Percentiles rank a stretch among this genome's conserved stretches.
Conservation (phyloP, 2,113 vertebrate genomes). For the Pipa parva region DNA sequence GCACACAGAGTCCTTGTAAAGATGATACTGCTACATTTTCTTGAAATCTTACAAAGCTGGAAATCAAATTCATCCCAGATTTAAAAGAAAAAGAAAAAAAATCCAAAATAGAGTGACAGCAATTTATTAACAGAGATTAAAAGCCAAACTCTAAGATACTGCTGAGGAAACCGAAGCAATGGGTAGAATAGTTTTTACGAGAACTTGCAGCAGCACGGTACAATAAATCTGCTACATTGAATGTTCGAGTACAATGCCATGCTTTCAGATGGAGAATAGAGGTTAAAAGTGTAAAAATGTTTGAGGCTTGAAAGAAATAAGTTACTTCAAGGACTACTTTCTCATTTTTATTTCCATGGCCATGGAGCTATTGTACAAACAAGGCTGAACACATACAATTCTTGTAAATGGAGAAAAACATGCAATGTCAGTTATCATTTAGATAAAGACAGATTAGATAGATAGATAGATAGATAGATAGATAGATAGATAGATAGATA, state of each 20-base stretch:
- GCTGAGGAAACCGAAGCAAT: constrained; percentile 10
- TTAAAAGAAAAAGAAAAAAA: not conserved
- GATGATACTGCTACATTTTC: constrained; percentile 28
- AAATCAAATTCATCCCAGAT: constrained; percentile 10
- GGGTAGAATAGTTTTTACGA: not conserved
- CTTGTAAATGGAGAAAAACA: too few relatives aligned
- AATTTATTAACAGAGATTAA: constrained; percentile 11
- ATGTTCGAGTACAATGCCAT: constrained; percentile 9
- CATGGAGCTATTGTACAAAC: not conserved
- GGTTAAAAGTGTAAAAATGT: constrained; percentile 6
- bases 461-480: too few relatives aligned
- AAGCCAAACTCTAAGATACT: constrained; percentile 6
- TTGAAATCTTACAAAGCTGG: constrained; percentile 13
- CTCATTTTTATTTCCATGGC: not conserved
- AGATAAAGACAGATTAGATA: too few relatives aligned
- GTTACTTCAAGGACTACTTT: not conserved
- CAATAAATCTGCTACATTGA: constrained; percentile 22
- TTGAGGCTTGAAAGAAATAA: constrained; percentile 3
- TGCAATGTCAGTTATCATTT: too few relatives aligned
- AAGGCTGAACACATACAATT: too few relatives aligned
- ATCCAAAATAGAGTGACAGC: constrained; percentile 3
- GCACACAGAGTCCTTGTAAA: constrained; percentile 20
- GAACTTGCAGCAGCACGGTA: not conserved
- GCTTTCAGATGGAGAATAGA: constrained; percentile 10
- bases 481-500: too few relatives aligned